These are phyloP conservation scores for Leptinotarsa undecemlineata DNA, from an alignment of 1,140 invertebrate genomes.

Conservation along the genomic window DNA sequence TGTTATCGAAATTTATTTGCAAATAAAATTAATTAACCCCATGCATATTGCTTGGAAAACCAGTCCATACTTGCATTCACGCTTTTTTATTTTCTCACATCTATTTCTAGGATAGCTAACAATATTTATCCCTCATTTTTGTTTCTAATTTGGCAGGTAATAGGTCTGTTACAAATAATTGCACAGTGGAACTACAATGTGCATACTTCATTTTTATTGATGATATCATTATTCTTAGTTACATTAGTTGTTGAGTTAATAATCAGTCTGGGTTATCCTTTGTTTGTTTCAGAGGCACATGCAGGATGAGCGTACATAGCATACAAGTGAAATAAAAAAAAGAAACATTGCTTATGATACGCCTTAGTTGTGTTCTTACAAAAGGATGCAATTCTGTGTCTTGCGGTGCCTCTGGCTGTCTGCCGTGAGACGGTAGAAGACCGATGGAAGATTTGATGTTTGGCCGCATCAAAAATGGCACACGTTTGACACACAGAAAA, in stretches of 20 bases:
- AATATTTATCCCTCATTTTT: background rate
- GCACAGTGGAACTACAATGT: background rate
- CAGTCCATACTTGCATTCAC: too few relatives aligned
- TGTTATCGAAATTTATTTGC: too few relatives aligned
- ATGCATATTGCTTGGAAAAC: too few relatives aligned
- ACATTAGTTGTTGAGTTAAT: conserved; percentile 42
- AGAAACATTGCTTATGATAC: conserved; percentile 49
- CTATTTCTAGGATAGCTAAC: background rate
- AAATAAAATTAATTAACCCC: too few relatives aligned
- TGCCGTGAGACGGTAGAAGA: conserved; percentile 51
- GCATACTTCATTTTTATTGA: background rate
- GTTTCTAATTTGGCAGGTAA: background rate
- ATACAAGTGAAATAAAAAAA: conserved; percentile 28
- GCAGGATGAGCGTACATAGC: conserved; percentile 62
- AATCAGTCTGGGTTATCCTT: conserved; percentile 67
- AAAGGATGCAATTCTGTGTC: conserved; percentile 55
- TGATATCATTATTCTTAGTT: background rate
- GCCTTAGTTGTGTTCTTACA: conserved; percentile 53
- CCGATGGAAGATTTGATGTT: conserved; percentile 45
- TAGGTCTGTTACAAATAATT: background rate
- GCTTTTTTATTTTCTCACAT: background rate
- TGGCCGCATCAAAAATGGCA: conserved; percentile 47
- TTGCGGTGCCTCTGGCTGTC: conserved; percentile 56
- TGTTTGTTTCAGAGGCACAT: conserved; percentile 78
- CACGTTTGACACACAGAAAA: conserved; percentile 36